phyloP scores from a whole-genome alignment of 2,797 vertebrate genomes.

The Hylomyscus alleni region DNA sequence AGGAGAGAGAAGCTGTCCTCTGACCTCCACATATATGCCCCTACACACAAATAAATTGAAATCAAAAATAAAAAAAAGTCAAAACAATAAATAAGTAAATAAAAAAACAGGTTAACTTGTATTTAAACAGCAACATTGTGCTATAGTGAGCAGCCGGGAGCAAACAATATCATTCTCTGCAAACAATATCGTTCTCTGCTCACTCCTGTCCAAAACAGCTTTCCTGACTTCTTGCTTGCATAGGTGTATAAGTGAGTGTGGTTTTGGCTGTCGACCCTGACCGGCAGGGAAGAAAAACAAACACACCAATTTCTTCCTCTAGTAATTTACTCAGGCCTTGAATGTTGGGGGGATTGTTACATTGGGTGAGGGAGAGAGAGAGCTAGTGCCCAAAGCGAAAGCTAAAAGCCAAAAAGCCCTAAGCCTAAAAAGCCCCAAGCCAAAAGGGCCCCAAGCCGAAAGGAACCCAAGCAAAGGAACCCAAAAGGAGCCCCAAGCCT shows the following conservation, averaged over 20 bases:
- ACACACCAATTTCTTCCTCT: too few relatives aligned
- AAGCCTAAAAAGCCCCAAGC: too few relatives aligned
- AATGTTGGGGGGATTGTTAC: too few relatives aligned
- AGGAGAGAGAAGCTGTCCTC: not conserved
- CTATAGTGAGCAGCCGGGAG: not conserved
- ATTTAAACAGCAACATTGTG: constrained; percentile 49
- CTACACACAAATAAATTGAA: not conserved
- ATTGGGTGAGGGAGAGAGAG: too few relatives aligned
- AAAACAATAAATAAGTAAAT: not conserved
- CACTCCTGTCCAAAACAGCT: not conserved
- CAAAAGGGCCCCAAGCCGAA: too few relatives aligned
- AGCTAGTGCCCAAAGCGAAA: too few relatives aligned
- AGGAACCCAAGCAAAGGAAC: too few relatives aligned
- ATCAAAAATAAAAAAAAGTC: not conserved
- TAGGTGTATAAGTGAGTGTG: constrained; percentile 28
- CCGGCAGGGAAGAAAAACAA: too few relatives aligned
- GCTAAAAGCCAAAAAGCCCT: too few relatives aligned
- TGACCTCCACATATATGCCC: not conserved
- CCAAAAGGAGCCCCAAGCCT: too few relatives aligned
- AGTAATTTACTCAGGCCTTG: too few relatives aligned
- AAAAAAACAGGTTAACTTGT: not conserved
- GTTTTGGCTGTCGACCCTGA: too few relatives aligned
- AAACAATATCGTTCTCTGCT: not conserved
- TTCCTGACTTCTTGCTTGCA: constrained; percentile 39
- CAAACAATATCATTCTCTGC: not conserved